phyloP scores from a whole-genome alignment of 2,113 vertebrate genomes.

The Maccullochella peelii region DNA sequence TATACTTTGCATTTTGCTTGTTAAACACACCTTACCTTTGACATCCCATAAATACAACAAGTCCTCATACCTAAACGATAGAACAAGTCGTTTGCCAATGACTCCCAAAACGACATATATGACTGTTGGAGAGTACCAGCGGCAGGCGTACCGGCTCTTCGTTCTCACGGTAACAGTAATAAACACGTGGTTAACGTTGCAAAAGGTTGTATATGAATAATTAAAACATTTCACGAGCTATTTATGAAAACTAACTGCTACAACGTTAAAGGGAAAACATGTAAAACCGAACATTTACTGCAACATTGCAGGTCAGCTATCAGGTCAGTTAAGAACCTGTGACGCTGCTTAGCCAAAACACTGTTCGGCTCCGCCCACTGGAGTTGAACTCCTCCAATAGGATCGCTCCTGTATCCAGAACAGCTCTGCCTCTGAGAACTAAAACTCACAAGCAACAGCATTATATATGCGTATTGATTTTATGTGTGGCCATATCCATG shows the following conservation, averaged over 20 bases:
- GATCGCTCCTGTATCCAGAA: background rate
- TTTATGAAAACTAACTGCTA: too few species aligned
- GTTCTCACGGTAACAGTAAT: fast-evolving
- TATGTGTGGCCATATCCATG: constrained; percentile 19
- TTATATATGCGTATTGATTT: constrained; percentile 7
- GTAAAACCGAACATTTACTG: background rate
- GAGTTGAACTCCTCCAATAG: background rate
- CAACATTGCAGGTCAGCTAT: background rate
- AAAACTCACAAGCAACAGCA: background rate
- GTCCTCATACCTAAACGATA: too few species aligned
- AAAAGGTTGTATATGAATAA: too few species aligned
- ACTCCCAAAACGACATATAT: too few species aligned
- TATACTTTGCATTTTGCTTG: too few species aligned
- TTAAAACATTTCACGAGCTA: too few species aligned
- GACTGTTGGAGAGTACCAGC: fast-evolving
- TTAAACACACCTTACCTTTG: background rate
- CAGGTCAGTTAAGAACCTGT: background rate
- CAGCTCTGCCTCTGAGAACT: background rate
- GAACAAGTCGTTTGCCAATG: too few species aligned
- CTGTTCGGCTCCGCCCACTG: background rate
- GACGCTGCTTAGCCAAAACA: background rate
- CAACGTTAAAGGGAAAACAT: background rate
- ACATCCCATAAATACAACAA: background rate
- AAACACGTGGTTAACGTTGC: too few species aligned
- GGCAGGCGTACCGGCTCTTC: fast-evolving